phyloP scores from a whole-genome alignment of 2,797 vertebrate genomes.

The Sciaenops ocellatus region DNA sequence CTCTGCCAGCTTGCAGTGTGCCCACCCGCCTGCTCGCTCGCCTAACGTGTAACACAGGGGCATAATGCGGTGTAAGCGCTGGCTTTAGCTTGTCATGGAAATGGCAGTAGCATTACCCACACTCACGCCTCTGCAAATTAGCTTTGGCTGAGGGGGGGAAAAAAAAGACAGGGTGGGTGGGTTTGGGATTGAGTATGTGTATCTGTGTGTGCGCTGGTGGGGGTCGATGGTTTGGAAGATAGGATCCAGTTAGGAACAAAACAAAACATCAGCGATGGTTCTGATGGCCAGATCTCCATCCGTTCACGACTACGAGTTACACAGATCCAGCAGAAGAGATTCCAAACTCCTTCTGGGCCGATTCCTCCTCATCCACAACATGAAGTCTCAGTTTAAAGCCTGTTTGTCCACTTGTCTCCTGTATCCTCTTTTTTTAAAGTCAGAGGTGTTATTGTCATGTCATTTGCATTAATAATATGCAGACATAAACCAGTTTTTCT shows the following conservation, averaged over 20 bases:
- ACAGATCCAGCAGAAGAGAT: conserved; percentile 20
- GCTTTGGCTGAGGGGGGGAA: conserved; percentile 68
- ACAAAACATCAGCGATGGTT: conserved; percentile 8
- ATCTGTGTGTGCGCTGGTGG: conserved; percentile 5
- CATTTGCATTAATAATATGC: background rate
- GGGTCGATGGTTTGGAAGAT: conserved; percentile 20
- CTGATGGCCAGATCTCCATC: background rate
- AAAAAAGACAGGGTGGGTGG: conserved; percentile 33
- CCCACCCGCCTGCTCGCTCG: conserved; percentile 59
- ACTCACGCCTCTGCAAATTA: conserved; percentile 82
- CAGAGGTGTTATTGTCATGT: background rate
- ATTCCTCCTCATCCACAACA: conserved; percentile 2
- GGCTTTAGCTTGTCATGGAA: conserved; percentile 80
- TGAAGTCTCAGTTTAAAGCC: background rate
- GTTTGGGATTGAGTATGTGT: conserved; percentile 23
- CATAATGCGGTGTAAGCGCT: conserved; percentile 79
- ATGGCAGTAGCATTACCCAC: conserved; percentile 77
- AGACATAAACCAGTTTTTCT: too few relatives aligned
- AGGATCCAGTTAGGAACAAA: conserved; percentile 34
- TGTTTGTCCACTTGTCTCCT: background rate
- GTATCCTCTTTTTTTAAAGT: background rate
- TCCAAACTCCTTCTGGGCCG: conserved; percentile 5
- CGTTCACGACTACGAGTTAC: background rate
- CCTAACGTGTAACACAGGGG: conserved; percentile 71
- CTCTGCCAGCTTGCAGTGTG: conserved; percentile 68